phyloP scores from a whole-genome alignment of 2,888 invertebrate species.

The Andrena bucephala region DNA sequence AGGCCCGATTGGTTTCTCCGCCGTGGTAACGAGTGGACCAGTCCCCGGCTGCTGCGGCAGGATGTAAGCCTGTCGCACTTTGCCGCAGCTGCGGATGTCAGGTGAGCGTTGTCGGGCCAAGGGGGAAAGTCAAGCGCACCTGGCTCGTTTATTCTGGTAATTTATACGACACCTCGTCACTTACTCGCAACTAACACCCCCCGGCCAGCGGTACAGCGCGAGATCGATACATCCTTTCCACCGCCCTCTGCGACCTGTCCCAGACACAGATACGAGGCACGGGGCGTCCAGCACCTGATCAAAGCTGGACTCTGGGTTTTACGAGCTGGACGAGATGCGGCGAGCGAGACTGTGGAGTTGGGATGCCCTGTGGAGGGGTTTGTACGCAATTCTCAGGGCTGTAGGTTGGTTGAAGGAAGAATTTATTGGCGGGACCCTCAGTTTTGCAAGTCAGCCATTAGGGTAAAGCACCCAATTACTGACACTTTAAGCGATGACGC shows the following conservation, averaged over 20 bases:
- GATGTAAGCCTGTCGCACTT: constrained; percentile 52
- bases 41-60: constrained; percentile 32
- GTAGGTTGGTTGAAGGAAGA: too few relatives aligned
- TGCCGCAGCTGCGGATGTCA: constrained; percentile 71
- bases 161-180: constrained; percentile 71
- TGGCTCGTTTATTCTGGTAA: constrained; percentile 70
- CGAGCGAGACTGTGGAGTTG: not conserved
- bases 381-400: too few relatives aligned
- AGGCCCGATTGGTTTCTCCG: constrained; percentile 45
- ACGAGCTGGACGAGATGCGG: not conserved
- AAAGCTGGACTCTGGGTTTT: not conserved
- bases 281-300: not conserved
- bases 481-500: too few relatives aligned
- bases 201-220: constrained; percentile 11
- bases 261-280: not conserved
- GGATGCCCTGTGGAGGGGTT: not conserved
- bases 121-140: constrained; percentile 69
- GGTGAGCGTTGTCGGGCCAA: constrained; percentile 61
- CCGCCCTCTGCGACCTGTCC: not conserved
- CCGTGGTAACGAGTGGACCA: constrained; percentile 47
- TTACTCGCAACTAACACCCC: constrained; percentile 43
- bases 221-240: constrained; percentile 60
- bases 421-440: too few relatives aligned
- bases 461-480: too few relatives aligned
- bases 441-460: too few relatives aligned